Conservation (phyloP, 2,888 invertebrate genomes). For the Pristionchus exspectatus region DNA sequence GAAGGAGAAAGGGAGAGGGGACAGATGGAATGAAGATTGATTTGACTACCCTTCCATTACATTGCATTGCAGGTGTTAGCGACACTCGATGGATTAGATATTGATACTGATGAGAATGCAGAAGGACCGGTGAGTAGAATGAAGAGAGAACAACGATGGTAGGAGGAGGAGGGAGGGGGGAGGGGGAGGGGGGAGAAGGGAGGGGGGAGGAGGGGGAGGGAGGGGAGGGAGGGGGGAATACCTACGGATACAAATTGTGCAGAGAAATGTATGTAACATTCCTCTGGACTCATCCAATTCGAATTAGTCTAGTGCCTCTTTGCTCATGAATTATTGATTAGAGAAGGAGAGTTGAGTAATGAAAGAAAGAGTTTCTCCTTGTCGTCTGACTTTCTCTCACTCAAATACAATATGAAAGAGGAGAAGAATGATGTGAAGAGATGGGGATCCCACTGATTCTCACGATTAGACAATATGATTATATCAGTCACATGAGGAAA, state of each 20-base stretch:
- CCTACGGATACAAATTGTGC: not conserved
- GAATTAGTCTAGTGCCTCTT: conserved; percentile 57
- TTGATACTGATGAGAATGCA: conserved; percentile 70
- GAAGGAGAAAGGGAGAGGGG: not conserved
- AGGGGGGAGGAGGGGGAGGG: not conserved
- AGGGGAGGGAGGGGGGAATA: not conserved
- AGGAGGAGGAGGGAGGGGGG: not conserved
- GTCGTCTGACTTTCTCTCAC: not conserved
- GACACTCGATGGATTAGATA: conserved; percentile 77
- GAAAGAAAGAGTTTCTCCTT: not conserved
- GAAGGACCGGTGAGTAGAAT: conserved; percentile 66
- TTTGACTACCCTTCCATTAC: not conserved
- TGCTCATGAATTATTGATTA: conserved; percentile 81
- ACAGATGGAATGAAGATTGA: conserved; percentile 3
- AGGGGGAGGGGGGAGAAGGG: not conserved
- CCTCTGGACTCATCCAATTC: not conserved
- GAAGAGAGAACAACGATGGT: not conserved
- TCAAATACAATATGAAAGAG: not conserved
- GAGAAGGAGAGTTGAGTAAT: conserved; percentile 39
- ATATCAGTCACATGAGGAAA: not conserved
- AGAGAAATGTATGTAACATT: conserved; percentile 2
- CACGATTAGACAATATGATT: not conserved
- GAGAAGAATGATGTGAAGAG: not conserved
- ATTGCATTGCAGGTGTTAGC: conserved; percentile 68
- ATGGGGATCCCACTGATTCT: not conserved